Conservation (phyloP, 64 coral and sea anemone genomes). For the Pocillopora verrucosa region DNA sequence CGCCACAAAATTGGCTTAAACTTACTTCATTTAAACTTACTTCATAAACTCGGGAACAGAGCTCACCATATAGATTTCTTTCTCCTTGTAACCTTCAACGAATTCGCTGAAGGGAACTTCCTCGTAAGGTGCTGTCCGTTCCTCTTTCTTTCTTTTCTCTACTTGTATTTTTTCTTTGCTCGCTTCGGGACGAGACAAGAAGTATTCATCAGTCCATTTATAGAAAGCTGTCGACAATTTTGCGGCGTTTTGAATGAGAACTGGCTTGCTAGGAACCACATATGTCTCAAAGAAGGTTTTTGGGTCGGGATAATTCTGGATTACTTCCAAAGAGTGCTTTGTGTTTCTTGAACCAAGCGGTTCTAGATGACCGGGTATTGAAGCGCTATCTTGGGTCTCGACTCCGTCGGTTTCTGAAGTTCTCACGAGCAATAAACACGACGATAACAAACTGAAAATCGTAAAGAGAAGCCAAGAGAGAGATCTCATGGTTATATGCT, state of each 20-base stretch:
- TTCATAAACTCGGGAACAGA: slow-evolving; percentile 76
- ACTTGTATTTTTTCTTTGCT: slow-evolving; percentile 35
- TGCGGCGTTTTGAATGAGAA: slow-evolving; percentile 71
- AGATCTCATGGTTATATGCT: neutral
- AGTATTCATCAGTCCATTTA: slow-evolving; percentile 80
- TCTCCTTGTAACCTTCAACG: slow-evolving; percentile 55
- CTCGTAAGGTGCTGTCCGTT: slow-evolving; percentile 40
- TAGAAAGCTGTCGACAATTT: slow-evolving; percentile 55
- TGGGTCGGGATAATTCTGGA: slow-evolving; percentile 62
- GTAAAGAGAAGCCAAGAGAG: neutral
- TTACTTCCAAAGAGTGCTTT: slow-evolving; percentile 6
- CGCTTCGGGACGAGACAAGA: slow-evolving; percentile 69
- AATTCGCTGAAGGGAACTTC: slow-evolving; percentile 71
- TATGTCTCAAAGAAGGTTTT: slow-evolving; percentile 63
- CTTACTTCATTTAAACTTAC: slow-evolving; percentile 2
- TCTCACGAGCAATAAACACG: neutral
- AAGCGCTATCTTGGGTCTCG: neutral
- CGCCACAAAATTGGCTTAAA: neutral
- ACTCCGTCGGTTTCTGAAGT: neutral
- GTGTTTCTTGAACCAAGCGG: slow-evolving; percentile 53
- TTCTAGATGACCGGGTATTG: slow-evolving; percentile 64
- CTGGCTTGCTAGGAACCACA: slow-evolving; percentile 56
- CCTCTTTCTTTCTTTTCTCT: slow-evolving; percentile 77
- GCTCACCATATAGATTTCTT: slow-evolving; percentile 91
- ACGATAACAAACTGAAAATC: neutral